Base-by-base conservation (phyloP, 2,113 vertebrate species). In the Eleginops maclovinus region DNA sequence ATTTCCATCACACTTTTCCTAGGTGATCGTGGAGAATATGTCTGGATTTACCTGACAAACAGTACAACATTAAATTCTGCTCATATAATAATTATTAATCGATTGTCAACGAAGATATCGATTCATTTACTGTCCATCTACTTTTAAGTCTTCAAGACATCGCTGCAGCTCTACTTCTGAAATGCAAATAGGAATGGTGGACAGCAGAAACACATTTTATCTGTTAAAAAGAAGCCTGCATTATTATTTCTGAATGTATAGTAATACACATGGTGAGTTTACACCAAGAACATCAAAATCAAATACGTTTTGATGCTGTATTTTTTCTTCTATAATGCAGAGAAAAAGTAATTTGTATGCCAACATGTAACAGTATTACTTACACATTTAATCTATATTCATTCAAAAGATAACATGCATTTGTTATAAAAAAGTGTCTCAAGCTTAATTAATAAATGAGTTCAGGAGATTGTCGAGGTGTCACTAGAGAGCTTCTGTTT, bases 401-500 rank as follows among this genome's bases (percentile, higher is more conserved):
- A 9, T 60, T 61, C 43, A n/a, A 59, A 12, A 12, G 26, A 16
- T 28, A 31, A 0, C 4, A 63, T 14, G 16, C 17, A 44, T 74
- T 28, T 59, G 12, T 21, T 69, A 12, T 9, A 31, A 40, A 28
- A n/a, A 60, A 15, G 19, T 41, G 44, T 59, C 40, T 70, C n/a
- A n/a, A n/a, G n/a, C n/a, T n/a, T n/a, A 49, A 36, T 41, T 22
- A 67, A 73, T 78, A 15, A n/a, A 63, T 75, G 26, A 36, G 44
- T 67, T 50, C 31, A n/a, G 60, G 56, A 19, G 24, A 4, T 26
- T 51, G 59, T 73, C 51, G 62, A 65, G 71, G 64, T 81, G 81
- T n/a, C n/a, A n/a, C n/a, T n/a, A 68, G 62, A 85, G 79, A 72
- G 43, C 73, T 21, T 59, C 22, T 62, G 31, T 61, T 65, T 64